Evolutionary conservation across 2,797 vertebrate species (phyloP).

Genomic region (Kryptolebias ocellatus): DNA sequence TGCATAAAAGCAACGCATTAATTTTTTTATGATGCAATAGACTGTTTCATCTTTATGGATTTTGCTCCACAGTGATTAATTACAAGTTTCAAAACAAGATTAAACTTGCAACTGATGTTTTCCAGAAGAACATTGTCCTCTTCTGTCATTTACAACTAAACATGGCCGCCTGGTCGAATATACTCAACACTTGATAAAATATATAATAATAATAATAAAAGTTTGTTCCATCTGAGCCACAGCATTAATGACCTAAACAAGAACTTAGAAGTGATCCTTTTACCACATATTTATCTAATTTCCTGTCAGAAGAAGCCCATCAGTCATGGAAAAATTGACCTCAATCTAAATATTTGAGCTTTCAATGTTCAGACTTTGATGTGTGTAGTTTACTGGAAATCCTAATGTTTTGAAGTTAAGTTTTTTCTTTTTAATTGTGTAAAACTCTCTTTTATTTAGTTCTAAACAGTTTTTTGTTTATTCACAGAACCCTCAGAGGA

Average conservation of each 20-base stretch:
- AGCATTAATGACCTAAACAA: no score
- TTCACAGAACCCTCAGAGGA: slow-evolving; percentile 78
- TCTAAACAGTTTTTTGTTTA: slow-evolving; percentile 10
- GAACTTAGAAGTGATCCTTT: not conserved
- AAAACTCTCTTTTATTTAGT: not conserved
- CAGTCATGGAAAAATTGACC: no score
- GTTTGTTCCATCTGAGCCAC: no score
- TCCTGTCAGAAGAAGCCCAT: not conserved
- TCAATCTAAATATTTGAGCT: not conserved
- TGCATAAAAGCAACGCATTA: not conserved
- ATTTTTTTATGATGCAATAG: not conserved
- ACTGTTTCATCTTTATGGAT: not conserved
- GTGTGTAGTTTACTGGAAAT: not conserved
- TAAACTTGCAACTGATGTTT: not conserved
- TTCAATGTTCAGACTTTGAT: not conserved
- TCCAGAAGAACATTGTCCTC: not conserved
- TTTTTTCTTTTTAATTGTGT: not conserved
- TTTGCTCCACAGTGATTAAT: not conserved
- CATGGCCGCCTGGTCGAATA: not conserved
- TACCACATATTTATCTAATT: not conserved
- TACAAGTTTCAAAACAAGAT: not conserved
- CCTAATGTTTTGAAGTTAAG: not conserved
- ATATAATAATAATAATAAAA: no score
- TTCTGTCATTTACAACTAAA: not conserved
- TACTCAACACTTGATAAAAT: no score